A percentile compares a stretch with the other conserved stretches of the same genome.
Conservation (phyloP, 1,140 invertebrate species). For the Heliothis virescens region DNA sequence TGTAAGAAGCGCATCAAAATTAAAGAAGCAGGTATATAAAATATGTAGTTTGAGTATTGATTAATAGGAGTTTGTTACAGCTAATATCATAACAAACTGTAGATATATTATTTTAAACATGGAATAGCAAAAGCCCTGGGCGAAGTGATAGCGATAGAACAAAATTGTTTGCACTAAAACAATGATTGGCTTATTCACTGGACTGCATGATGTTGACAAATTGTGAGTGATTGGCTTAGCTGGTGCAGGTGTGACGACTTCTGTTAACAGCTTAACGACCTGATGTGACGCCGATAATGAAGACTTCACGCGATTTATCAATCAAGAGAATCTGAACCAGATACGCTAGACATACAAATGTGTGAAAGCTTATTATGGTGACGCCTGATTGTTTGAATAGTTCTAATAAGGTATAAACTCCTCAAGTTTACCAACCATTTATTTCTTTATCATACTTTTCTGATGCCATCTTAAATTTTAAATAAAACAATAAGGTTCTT, state of each 20-base stretch:
- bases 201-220: constrained; percentile 1
- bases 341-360: neutral
- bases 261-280: neutral
- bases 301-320: constrained; percentile 11
- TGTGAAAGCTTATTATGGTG: neutral
- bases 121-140: no score
- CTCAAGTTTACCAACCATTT: no score
- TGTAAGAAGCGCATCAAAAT: no score
- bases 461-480: no score
- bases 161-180: neutral
- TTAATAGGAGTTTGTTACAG: no score
- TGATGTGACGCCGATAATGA: constrained; percentile 4
- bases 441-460: neutral
- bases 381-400: neutral
- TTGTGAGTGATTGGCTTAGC: neutral
- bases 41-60: no score
- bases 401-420: neutral
- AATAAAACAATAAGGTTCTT: no score
- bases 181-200: neutral
- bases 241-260: neutral
- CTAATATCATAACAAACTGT: no score
- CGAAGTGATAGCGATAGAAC: no score
- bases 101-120: no score
- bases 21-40: no score
- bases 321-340: neutral